Evolutionary conservation across 2,888 invertebrate genomes (phyloP).

Genomic region (Drepana falcataria): DNA sequence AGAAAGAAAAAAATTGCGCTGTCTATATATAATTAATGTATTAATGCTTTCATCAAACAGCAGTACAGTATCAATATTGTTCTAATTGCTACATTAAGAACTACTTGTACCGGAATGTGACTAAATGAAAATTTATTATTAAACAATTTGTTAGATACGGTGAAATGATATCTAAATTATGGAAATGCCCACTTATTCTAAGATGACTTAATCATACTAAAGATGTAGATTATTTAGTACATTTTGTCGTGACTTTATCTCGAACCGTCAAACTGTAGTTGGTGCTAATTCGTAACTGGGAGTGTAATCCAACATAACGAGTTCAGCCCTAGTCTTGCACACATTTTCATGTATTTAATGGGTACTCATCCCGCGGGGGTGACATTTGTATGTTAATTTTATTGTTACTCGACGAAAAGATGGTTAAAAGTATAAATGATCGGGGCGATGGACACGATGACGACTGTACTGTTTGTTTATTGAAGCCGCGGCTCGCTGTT

Average conservation of each 20-base stretch:
- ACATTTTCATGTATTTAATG: slow-evolving; percentile 28
- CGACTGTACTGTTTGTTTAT: slow-evolving; percentile 40
- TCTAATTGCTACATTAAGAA: no score
- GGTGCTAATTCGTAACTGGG: slow-evolving; percentile 9
- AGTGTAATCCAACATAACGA: slow-evolving; percentile 12
- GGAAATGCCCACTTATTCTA: not conserved
- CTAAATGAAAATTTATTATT: not conserved
- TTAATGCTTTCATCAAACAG: no score
- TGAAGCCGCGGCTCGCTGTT: slow-evolving; percentile 45
- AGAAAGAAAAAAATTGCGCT: no score
- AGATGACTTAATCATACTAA: slow-evolving; percentile 6
- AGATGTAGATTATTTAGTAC: slow-evolving; percentile 1
- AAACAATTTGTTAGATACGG: not conserved
- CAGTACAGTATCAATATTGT: no score
- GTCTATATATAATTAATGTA: no score
- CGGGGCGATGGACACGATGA: slow-evolving; percentile 32
- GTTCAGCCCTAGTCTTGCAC: slow-evolving; percentile 18
- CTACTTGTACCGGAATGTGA: not conserved
- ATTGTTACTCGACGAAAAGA: slow-evolving; percentile 58
- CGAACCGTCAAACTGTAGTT: slow-evolving; percentile 7
- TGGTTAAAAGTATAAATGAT: slow-evolving; percentile 63
- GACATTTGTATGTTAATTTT: slow-evolving; percentile 66
- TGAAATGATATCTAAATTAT: not conserved
- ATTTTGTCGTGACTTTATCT: not conserved
- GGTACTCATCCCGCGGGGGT: slow-evolving; percentile 32